These are phyloP conservation scores for Stichodactyla helianthus DNA, from an alignment of 64 coral and sea anemone genomes.

Conservation along the genomic window DNA sequence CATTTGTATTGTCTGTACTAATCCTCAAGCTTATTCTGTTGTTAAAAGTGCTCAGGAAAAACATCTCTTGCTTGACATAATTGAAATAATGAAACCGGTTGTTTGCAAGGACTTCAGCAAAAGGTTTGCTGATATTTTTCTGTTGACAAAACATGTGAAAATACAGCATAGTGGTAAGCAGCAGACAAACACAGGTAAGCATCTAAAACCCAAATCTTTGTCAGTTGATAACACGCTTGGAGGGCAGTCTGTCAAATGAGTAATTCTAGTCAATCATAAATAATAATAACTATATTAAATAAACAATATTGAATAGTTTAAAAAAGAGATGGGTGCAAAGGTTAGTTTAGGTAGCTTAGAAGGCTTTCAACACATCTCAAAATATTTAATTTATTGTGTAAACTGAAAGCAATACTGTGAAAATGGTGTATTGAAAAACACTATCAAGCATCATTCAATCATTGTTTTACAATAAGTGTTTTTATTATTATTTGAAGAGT, in stretches of 20 bases:
- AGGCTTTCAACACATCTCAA: too few species aligned
- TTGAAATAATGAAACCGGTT: slow-evolving; percentile 33
- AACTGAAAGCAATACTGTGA: too few species aligned
- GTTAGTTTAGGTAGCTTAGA: too few species aligned
- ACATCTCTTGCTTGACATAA: slow-evolving; percentile 3
- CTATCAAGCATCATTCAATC: too few species aligned
- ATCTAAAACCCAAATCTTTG: neutral
- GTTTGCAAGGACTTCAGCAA: slow-evolving; percentile 32
- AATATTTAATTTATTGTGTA: too few species aligned
- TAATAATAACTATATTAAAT: too few species aligned
- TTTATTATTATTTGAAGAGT: too few species aligned
- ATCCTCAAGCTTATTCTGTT: slow-evolving; percentile 5
- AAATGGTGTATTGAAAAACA: too few species aligned
- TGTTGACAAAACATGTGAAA: neutral
- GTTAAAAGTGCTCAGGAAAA: slow-evolving; percentile 23
- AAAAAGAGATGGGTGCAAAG: too few species aligned
- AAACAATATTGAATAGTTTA: too few species aligned
- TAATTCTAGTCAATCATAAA: neutral
- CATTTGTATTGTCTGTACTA: slow-evolving; percentile 30
- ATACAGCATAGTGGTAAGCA: slow-evolving; percentile 7
- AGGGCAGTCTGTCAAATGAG: neutral
- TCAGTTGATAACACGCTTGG: slow-evolving; percentile 4
- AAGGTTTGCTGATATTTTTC: slow-evolving; percentile 16
- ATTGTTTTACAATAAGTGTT: too few species aligned
- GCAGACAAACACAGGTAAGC: neutral